These are phyloP conservation scores for Chaetodon trifascialis DNA, from an alignment of 2,113 vertebrate species.

Conservation along the genomic window DNA sequence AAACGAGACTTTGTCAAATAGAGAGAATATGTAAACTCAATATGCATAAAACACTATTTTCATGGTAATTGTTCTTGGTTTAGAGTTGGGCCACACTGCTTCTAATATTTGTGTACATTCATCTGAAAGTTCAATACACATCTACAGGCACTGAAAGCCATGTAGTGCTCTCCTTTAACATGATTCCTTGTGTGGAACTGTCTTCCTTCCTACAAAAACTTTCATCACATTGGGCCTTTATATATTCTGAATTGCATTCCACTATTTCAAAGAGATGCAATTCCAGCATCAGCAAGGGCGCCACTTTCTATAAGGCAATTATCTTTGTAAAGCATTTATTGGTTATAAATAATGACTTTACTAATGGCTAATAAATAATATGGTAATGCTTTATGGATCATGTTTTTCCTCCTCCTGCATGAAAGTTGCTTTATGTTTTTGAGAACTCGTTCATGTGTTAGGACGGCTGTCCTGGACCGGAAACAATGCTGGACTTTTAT, in stretches of 20 bases:
- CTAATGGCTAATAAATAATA: not conserved
- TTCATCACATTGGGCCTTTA: not conserved
- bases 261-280: not conserved
- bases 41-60: not conserved
- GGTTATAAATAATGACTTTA: constrained; percentile 4
- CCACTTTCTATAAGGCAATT: not conserved
- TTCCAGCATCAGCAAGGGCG: not conserved
- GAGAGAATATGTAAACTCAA: not conserved
- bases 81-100: not conserved
- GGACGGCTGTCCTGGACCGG: not conserved
- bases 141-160: not conserved
- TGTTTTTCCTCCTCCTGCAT: not conserved
- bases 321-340: constrained; percentile 3
- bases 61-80: not conserved
- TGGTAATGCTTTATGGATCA: too few species aligned
- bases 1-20: constrained; percentile 3
- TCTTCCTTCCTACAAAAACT: not conserved
- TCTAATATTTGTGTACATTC: not conserved
- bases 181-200: not conserved
- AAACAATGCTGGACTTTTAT: too few species aligned
- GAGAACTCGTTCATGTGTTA: not conserved
- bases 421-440: not conserved
- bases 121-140: constrained; percentile 1
- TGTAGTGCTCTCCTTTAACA: not conserved
- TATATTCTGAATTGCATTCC: not conserved